These are phyloP conservation scores for Drosophila histrio DNA, from an alignment of 2,888 invertebrate species.

Conservation along the genomic window DNA sequence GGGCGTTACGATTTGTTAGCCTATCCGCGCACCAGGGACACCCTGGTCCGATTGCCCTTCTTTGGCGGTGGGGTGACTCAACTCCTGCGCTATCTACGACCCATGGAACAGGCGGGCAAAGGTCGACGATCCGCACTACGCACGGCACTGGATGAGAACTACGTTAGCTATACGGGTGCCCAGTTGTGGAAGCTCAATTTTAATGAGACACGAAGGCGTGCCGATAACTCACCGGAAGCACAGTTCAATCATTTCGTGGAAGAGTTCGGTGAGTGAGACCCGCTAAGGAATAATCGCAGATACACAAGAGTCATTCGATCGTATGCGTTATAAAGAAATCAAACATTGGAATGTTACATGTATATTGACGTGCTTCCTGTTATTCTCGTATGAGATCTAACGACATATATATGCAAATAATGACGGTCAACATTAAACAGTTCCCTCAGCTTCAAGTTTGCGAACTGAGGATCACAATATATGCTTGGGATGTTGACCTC, in stretches of 20 bases:
- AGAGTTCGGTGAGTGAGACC: constrained; percentile 69
- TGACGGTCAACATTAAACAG: not conserved
- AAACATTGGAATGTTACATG: not conserved
- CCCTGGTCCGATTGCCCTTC: constrained; percentile 62
- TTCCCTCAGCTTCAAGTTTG: not conserved
- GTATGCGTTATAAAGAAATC: not conserved
- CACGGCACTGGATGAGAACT: constrained; percentile 77
- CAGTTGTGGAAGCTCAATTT: constrained; percentile 81
- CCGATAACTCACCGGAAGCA: constrained; percentile 40
- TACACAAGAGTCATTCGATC: not conserved
- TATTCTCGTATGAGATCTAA: not conserved
- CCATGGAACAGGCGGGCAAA: constrained; percentile 42
- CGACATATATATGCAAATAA: constrained; percentile 1
- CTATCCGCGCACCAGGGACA: constrained; percentile 31
- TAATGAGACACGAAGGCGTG: constrained; percentile 57
- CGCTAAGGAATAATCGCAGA: not conserved
- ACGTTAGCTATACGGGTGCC: constrained; percentile 76
- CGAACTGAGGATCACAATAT: constrained; percentile 1
- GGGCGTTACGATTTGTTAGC: constrained; percentile 13
- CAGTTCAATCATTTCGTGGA: constrained; percentile 67
- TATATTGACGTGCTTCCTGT: not conserved
- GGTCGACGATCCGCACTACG: constrained; percentile 75
- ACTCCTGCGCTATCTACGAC: constrained; percentile 71
- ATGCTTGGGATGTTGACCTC: constrained; percentile 54
- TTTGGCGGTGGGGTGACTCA: constrained; percentile 76